Percentiles rank a stretch among this genome's conserved stretches.
phyloP scores from a whole-genome alignment of 1,140 invertebrate genomes.

The Coboldia fuscipes region DNA sequence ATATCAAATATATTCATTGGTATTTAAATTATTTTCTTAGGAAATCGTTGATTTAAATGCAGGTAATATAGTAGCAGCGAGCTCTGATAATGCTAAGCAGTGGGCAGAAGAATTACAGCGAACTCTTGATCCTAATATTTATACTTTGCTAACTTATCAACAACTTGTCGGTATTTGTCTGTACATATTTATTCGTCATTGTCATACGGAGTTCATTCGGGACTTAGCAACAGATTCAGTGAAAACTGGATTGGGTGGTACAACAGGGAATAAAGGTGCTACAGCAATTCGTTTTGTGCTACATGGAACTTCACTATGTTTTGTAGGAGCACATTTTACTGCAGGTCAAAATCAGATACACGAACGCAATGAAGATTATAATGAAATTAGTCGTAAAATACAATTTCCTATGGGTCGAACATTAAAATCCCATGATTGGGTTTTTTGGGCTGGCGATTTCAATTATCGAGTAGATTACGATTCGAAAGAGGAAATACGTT shows the following conservation, averaged over 20 bases:
- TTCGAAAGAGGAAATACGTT: conserved; percentile 86
- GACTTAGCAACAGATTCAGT: conserved; percentile 89
- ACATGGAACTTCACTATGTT: conserved; percentile 84
- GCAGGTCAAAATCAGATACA: conserved; percentile 92
- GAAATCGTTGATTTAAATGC: conserved; percentile 99
- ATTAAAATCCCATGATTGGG: conserved; percentile 87
- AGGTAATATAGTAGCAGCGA: conserved; percentile 92
- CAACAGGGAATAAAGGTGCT: conserved; percentile 92
- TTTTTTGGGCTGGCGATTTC: conserved; percentile 99
- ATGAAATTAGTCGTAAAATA: conserved; percentile 84
- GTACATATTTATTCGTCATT: conserved; percentile 79
- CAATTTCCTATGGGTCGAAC: conserved; percentile 84
- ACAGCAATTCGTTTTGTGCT: conserved; percentile 83
- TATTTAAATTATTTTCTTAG: too few species aligned
- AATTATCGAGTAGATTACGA: conserved; percentile 96
- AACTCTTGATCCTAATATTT: conserved; percentile 62
- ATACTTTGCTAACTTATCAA: conserved; percentile 82
- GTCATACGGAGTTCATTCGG: conserved; percentile 66
- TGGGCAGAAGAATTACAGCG: conserved; percentile 93
- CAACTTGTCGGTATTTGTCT: conserved; percentile 97
- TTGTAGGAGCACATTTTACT: conserved; percentile 97
- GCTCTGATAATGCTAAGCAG: conserved; percentile 85
- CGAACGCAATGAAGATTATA: conserved; percentile 90
- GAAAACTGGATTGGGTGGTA: conserved; percentile 93
- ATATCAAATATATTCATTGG: too few species aligned